phyloP scores from a whole-genome alignment of 2,113 vertebrate species.

The Pan troglodytes region NHGRI_mPanTro3-v2.1_pri NC_072404.2:8474501-8475000 shows the following conservation, averaged over 20 bases:
- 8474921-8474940: background rate
- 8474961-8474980: slow-evolving; percentile 10
- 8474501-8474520: no score
- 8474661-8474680: fast-evolving
- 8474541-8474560: background rate
- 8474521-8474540: no score
- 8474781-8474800: background rate
- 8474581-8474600: no score
- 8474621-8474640: background rate
- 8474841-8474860: background rate
- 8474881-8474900: background rate
- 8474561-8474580: no score
- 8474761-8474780: background rate
- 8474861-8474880: background rate
- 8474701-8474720: background rate
- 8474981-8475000: background rate
- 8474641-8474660: background rate
- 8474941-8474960: background rate
- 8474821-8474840: background rate
- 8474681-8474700: background rate
- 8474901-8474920: background rate
- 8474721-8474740: background rate
- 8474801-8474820: background rate
- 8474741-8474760: background rate
- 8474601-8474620: background rate